Evolutionary conservation across 2,888 invertebrate species (phyloP).

Genomic region (Sinhomidia bicolor): DNA sequence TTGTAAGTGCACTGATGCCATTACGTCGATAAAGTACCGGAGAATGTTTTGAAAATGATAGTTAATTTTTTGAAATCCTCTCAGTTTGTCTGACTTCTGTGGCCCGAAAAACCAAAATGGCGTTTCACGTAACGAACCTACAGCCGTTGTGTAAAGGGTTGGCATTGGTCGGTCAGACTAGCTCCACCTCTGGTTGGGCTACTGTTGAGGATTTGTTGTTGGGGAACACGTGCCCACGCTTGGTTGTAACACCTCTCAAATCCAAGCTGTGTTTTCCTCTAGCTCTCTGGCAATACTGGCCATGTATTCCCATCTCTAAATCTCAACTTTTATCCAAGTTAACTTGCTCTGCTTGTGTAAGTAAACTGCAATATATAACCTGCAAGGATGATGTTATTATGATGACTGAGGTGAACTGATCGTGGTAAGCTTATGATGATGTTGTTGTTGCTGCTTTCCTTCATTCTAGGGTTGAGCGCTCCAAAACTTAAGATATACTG

Average conservation of each 20-base stretch:
- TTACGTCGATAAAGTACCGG: slow-evolving; percentile 51
- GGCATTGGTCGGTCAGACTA: slow-evolving; percentile 67
- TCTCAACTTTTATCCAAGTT: slow-evolving; percentile 39
- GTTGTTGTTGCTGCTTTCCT: slow-evolving; percentile 38
- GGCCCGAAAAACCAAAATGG: slow-evolving; percentile 80
- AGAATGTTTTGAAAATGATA: slow-evolving; percentile 70
- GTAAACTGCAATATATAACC: slow-evolving; percentile 36
- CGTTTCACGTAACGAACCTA: slow-evolving; percentile 75
- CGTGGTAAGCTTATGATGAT: slow-evolving; percentile 39
- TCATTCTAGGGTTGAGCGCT: slow-evolving; percentile 59
- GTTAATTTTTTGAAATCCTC: slow-evolving; percentile 73
- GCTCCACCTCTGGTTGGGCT: slow-evolving; percentile 73
- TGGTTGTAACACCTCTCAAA: slow-evolving; percentile 70
- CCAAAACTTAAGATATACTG: slow-evolving; percentile 49
- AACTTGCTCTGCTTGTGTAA: slow-evolving; percentile 7
- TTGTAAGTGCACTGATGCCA: slow-evolving; percentile 25
- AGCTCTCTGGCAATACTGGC: background rate
- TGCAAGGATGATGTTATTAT: slow-evolving; percentile 55
- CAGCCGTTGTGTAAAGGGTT: slow-evolving; percentile 60
- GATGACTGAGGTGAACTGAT: slow-evolving; percentile 58
- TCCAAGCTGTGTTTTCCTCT: slow-evolving; percentile 59
- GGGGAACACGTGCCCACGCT: slow-evolving; percentile 76
- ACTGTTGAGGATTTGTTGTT: slow-evolving; percentile 57
- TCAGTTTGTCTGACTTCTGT: slow-evolving; percentile 77
- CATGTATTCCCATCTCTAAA: slow-evolving; percentile 41